These are phyloP conservation scores for Orbicella faveolata DNA, from an alignment of 64 coral and sea anemone species.

Conservation along the genomic window DNA sequence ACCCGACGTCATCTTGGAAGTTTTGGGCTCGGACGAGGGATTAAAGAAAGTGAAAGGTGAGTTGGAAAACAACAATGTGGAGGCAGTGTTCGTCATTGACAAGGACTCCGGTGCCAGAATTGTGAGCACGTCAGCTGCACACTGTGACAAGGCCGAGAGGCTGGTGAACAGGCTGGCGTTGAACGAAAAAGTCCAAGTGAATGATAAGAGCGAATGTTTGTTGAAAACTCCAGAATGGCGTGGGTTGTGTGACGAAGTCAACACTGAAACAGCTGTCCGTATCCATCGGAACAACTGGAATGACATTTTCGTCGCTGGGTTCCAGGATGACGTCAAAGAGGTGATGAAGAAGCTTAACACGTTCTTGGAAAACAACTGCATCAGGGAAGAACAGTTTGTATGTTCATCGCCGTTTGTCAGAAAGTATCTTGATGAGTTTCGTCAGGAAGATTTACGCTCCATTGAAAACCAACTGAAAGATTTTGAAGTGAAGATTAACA, in stretches of 20 bases:
- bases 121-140: conserved; percentile 32
- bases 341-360: conserved; percentile 21
- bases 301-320: conserved; percentile 63
- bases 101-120: not conserved
- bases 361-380: conserved; percentile 31
- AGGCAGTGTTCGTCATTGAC: conserved; percentile 53
- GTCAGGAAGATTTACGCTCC: conserved; percentile 17
- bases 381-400: conserved; percentile 11
- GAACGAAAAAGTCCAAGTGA: conserved; percentile 56
- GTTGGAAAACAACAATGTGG: conserved; percentile 33
- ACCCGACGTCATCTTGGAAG: conserved; percentile 24
- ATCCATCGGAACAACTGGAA: conserved; percentile 25
- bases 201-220: conserved; percentile 35
- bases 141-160: conserved; percentile 36
- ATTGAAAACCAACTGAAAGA: conserved; percentile 24
- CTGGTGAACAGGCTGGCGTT: conserved; percentile 38
- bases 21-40: conserved; percentile 39
- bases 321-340: conserved; percentile 29
- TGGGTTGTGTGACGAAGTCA: conserved; percentile 17
- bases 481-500: conserved; percentile 21
- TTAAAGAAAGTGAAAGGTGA: conserved; percentile 40
- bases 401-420: not conserved
- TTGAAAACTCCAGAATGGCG: conserved; percentile 47
- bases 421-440: conserved; percentile 21
- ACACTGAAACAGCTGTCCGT: conserved; percentile 9